Percentiles rank a stretch among this genome's conserved stretches.
These are phyloP conservation scores for Patiria pectinifera DNA, from an alignment of 53 echinoderm and acorn worm genomes.

Conservation along the genomic window DNA sequence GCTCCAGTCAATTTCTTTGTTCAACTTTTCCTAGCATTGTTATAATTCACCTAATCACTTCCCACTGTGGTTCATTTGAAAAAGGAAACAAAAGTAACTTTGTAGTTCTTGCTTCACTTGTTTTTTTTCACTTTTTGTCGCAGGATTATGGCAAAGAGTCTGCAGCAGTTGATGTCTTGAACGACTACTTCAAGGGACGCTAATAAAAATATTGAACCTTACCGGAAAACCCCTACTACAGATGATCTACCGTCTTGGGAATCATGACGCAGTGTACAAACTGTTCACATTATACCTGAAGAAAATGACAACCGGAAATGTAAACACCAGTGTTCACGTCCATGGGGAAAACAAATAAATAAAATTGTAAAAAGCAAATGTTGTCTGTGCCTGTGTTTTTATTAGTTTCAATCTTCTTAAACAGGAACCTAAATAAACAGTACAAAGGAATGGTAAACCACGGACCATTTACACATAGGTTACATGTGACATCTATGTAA, in stretches of 20 bases:
- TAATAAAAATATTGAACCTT: neutral
- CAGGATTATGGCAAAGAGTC: constrained; percentile 95
- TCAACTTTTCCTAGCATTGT: too few species aligned
- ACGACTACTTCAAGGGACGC: constrained; percentile 87
- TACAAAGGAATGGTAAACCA: too few species aligned
- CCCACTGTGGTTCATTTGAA: too few species aligned
- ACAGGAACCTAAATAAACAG: too few species aligned
- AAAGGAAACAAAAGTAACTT: neutral
- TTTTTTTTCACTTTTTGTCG: constrained; percentile 9
- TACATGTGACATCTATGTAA: too few species aligned
- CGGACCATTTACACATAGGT: too few species aligned
- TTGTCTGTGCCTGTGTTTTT: neutral
- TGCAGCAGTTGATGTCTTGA: constrained; percentile 90
- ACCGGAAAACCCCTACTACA: neutral
- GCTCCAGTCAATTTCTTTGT: too few species aligned
- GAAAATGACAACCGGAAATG: neutral
- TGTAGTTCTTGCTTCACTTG: neutral
- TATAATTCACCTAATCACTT: too few species aligned
- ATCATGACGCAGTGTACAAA: neutral
- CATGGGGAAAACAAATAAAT: constrained; percentile 41
- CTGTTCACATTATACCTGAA: neutral
- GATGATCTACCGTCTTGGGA: neutral
- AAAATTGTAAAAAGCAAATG: neutral
- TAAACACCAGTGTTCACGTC: constrained; percentile 26
- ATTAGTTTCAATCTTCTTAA: neutral